These are phyloP conservation scores for Sorex maritimensis DNA, from an alignment of 2,797 vertebrate genomes.

Conservation along the genomic window DNA sequence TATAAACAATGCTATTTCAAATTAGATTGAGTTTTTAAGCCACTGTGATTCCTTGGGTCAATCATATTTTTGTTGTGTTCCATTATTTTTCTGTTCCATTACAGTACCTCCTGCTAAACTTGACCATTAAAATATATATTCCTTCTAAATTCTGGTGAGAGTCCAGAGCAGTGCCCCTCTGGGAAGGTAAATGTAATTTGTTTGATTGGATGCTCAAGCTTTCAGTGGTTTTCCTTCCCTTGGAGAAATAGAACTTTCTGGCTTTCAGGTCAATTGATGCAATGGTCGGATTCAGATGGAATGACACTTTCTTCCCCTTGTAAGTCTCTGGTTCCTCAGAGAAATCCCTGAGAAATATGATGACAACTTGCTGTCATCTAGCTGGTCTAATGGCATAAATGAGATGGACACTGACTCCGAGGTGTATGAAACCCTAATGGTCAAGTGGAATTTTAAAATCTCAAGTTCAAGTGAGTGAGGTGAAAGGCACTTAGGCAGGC, in stretches of 20 bases:
- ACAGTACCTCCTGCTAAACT: background rate
- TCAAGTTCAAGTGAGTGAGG: background rate
- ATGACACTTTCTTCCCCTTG: constrained; percentile 42
- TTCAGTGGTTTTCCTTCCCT: constrained; percentile 72
- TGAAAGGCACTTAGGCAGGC: background rate
- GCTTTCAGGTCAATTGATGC: constrained; percentile 64
- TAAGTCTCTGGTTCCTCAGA: constrained; percentile 59
- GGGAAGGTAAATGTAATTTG: constrained; percentile 46
- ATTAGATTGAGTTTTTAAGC: constrained; percentile 5
- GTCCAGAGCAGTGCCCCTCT: background rate
- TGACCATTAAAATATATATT: constrained; percentile 30
- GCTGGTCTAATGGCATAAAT: constrained; percentile 47
- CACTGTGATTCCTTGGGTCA: background rate
- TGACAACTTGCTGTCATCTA: constrained; percentile 68
- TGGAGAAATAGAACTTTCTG: constrained; percentile 67
- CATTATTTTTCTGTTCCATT: constrained; percentile 35
- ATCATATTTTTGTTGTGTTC: constrained; percentile 28
- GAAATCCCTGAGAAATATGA: constrained; percentile 66
- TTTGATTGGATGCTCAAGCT: constrained; percentile 69
- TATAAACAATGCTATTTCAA: constrained; percentile 16
- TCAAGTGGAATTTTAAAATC: background rate
- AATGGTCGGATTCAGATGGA: constrained; percentile 65
- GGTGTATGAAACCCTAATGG: background rate
- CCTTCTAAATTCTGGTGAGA: background rate
- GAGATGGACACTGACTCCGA: constrained; percentile 54